Percentiles rank a stretch among this genome's conserved stretches.
These are phyloP conservation scores for Lochmaea crataegi DNA, from an alignment of 2,888 invertebrate genomes.

Conservation along the genomic window DNA sequence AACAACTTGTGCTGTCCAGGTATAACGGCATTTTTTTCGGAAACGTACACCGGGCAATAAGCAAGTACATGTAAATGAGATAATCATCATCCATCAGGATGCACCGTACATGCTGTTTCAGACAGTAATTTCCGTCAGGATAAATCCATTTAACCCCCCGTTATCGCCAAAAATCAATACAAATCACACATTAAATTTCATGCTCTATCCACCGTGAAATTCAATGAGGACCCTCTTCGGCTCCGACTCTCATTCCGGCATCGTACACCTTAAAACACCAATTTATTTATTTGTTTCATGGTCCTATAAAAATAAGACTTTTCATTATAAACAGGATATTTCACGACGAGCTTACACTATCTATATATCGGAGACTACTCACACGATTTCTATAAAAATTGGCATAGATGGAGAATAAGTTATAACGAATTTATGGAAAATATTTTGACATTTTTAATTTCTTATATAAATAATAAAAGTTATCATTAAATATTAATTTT, in stretches of 20 bases:
- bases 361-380: too few species aligned
- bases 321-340: too few species aligned
- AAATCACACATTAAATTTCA: slow-evolving; percentile 44
- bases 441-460: too few species aligned
- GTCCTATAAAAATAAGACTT: neutral
- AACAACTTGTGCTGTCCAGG: too few species aligned
- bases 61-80: slow-evolving; percentile 28
- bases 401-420: too few species aligned
- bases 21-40: too few species aligned
- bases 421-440: too few species aligned
- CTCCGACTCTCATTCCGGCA: slow-evolving; percentile 13
- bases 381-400: too few species aligned
- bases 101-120: slow-evolving; percentile 25
- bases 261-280: slow-evolving; percentile 20
- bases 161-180: slow-evolving; percentile 40
- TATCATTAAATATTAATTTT: too few species aligned
- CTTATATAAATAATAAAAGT: too few species aligned
- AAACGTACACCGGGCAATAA: slow-evolving; percentile 5
- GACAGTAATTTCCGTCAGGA: slow-evolving; percentile 35
- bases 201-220: slow-evolving; percentile 43
- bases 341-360: too few species aligned
- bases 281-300: slow-evolving; percentile 20
- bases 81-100: slow-evolving; percentile 32
- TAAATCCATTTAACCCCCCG: slow-evolving; percentile 33
- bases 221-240: slow-evolving; percentile 39